A percentile compares a stretch with the other conserved stretches of the same genome.
Evolutionary conservation across 2,113 vertebrate species (phyloP).

Genomic region (Procavia capensis): DNA sequence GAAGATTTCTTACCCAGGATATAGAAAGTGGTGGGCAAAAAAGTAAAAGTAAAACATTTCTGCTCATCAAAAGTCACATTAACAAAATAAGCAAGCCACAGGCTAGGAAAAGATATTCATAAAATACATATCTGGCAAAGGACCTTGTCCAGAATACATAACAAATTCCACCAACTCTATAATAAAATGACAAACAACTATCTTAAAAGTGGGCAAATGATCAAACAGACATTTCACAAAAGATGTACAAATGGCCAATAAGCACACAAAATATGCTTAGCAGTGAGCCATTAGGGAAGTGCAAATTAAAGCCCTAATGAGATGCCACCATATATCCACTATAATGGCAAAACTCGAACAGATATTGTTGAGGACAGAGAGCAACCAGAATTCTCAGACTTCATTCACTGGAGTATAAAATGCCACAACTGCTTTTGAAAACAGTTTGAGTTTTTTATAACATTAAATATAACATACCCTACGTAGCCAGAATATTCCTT

Average conservation of each 20-base stretch:
- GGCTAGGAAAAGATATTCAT: background rate
- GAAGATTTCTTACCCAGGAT: conserved; percentile 12
- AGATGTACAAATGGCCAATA: background rate
- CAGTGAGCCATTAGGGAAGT: background rate
- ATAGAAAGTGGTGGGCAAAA: background rate
- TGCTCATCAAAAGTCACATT: background rate
- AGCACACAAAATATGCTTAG: background rate
- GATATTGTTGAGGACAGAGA: no score
- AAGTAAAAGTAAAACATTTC: background rate
- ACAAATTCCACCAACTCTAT: conserved; percentile 10
- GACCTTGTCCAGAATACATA: background rate
- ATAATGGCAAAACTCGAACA: background rate
- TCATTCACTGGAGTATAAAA: background rate
- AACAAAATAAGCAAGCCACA: conserved; percentile 9
- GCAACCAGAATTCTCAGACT: background rate
- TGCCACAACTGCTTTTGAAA: background rate
- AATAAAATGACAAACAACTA: background rate
- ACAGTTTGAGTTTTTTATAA: background rate
- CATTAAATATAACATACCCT: no score
- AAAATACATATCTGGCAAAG: background rate
- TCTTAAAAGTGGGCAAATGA: background rate
- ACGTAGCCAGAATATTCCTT: background rate
- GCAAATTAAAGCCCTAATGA: background rate
- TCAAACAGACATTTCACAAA: background rate
- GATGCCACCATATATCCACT: background rate